Evolutionary conservation across 2,113 vertebrate species (phyloP).

Genomic region (Micronycteris hirsuta): DNA sequence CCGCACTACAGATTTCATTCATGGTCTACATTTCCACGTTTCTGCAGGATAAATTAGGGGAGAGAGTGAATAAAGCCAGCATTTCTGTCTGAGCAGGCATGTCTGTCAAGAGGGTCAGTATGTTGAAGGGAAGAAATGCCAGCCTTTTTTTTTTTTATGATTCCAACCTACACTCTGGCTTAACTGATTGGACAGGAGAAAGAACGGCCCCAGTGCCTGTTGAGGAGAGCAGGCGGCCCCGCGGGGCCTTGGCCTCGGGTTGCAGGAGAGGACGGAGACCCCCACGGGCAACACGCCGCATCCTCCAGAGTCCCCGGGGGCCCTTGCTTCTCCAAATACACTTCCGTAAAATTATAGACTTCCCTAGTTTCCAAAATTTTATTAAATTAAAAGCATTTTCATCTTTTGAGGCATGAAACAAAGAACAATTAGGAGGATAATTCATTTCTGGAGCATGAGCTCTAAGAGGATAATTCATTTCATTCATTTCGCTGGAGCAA

Average conservation of each 20-base stretch:
- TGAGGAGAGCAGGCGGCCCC: not conserved
- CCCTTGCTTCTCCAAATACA: not conserved
- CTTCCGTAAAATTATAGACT: conserved; percentile 30
- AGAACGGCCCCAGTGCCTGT: not conserved
- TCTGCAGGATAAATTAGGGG: not conserved
- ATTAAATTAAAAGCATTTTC: conserved; percentile 56
- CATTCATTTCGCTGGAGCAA: conserved; percentile 59
- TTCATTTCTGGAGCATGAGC: no score
- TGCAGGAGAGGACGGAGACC: not conserved
- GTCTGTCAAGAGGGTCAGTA: not conserved
- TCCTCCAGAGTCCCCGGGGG: not conserved
- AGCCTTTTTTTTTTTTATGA: not conserved
- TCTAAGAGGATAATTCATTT: conserved; percentile 16
- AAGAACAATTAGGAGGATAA: conserved; percentile 18
- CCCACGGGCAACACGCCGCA: not conserved
- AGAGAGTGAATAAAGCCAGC: not conserved
- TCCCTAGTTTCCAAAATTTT: conserved; percentile 13
- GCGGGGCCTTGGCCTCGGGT: not conserved
- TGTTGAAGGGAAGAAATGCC: not conserved
- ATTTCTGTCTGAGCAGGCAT: not conserved
- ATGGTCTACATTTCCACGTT: not conserved
- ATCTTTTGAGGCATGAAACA: conserved; percentile 43
- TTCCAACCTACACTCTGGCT: not conserved
- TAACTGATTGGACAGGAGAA: not conserved
- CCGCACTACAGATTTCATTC: not conserved